Evolutionary conservation across 2,113 vertebrate genomes (phyloP).

Genomic region (Stegastes partitus): DNA sequence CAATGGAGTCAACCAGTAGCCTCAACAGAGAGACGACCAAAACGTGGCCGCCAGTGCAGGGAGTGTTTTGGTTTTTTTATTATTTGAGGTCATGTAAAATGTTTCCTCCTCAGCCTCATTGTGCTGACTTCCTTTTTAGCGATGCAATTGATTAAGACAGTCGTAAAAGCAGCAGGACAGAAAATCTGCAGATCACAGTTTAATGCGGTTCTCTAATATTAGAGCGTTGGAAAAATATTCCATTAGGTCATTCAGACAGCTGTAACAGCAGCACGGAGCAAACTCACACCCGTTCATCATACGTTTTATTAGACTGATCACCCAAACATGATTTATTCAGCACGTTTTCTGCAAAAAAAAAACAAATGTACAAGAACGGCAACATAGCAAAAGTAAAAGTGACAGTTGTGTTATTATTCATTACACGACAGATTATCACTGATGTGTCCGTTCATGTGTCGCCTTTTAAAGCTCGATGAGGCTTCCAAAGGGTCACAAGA

Average conservation of each 20-base stretch:
- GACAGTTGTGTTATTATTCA: too few relatives aligned
- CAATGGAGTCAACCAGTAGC: background rate
- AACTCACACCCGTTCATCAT: slow-evolving; percentile 7
- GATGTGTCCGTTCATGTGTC: too few relatives aligned
- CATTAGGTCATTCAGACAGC: slow-evolving; percentile 59
- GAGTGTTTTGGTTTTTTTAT: too few relatives aligned
- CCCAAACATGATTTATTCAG: background rate
- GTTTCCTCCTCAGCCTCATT: slow-evolving; percentile 23
- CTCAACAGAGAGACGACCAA: background rate
- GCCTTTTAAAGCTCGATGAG: too few relatives aligned
- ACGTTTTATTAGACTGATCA: slow-evolving; percentile 32
- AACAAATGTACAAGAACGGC: background rate
- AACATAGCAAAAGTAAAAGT: background rate
- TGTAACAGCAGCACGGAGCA: slow-evolving; percentile 30
- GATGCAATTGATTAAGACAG: slow-evolving; percentile 34
- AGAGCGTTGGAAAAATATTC: slow-evolving; percentile 38
- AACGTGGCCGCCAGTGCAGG: background rate
- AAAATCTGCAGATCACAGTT: slow-evolving; percentile 51
- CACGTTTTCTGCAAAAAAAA: slow-evolving; percentile 10
- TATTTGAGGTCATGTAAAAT: slow-evolving; percentile 24
- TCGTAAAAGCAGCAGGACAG: slow-evolving; percentile 44
- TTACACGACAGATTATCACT: too few relatives aligned
- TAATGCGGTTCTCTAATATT: slow-evolving; percentile 43
- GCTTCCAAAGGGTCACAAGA: too few relatives aligned
- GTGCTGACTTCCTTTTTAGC: slow-evolving; percentile 45